A percentile compares a stretch with the other conserved stretches of the same genome.
Conservation (phyloP, 2,797 vertebrate species). For the Peromyscus aztecus region DNA sequence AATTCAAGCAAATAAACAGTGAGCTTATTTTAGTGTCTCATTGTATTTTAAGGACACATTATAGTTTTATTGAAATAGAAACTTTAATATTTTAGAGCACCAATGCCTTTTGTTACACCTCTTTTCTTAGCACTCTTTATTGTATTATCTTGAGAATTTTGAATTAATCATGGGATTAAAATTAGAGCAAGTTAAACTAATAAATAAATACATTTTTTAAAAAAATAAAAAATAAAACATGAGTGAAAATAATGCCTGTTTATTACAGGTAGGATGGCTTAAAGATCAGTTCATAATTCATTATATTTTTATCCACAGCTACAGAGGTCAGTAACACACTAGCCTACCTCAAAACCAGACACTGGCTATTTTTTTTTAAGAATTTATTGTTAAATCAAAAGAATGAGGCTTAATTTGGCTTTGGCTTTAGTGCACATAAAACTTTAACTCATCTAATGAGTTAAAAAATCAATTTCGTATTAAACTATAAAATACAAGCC, state of each 20-base stretch:
- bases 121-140: neutral
- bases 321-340: neutral
- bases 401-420: neutral
- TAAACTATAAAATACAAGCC: neutral
- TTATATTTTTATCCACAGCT: neutral
- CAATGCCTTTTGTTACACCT: neutral
- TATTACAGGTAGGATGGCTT: neutral
- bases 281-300: neutral
- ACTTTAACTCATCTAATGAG: neutral
- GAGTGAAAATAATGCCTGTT: neutral
- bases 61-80: conserved; percentile 49
- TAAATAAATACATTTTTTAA: neutral
- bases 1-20: conserved; percentile 65
- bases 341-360: conserved; percentile 11
- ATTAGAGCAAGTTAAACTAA: neutral
- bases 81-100: conserved; percentile 8
- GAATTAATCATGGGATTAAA: conserved; percentile 43
- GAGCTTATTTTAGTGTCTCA: neutral
- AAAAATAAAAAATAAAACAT: no score
- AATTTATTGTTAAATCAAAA: conserved; percentile 53
- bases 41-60: conserved; percentile 37
- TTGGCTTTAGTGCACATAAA: conserved; percentile 49
- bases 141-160: neutral
- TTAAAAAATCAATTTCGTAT: conserved; percentile 36
- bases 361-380: neutral